Evolutionary conservation across 2,888 invertebrate genomes (phyloP).

Genomic region (Catotricha subobsoleta): DNA sequence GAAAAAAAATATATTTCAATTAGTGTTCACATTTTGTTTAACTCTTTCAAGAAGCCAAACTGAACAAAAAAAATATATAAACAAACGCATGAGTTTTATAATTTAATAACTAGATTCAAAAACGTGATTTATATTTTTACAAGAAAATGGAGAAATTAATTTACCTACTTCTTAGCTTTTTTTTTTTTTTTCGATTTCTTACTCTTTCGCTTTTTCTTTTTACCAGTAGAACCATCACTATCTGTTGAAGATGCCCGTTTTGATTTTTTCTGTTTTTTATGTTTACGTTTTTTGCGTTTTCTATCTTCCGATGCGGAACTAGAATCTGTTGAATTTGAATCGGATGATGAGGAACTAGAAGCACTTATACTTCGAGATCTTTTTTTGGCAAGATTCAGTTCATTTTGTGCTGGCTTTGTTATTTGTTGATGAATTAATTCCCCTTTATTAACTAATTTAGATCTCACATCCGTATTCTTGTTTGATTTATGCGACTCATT

Average conservation of each 20-base stretch:
- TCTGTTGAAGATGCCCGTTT: constrained; percentile 27
- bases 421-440: background rate
- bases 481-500: too few relatives aligned
- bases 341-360: constrained; percentile 31
- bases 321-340: constrained; percentile 24
- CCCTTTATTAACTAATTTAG: background rate
- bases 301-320: constrained; percentile 30
- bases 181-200: constrained; percentile 5
- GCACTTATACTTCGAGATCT: constrained; percentile 31
- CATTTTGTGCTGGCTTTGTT: too few relatives aligned
- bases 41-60: too few relatives aligned
- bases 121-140: too few relatives aligned
- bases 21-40: too few relatives aligned
- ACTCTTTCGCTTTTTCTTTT: constrained; percentile 6
- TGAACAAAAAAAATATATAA: too few relatives aligned
- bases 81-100: too few relatives aligned
- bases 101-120: too few relatives aligned
- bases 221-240: constrained; percentile 20
- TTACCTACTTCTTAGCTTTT: too few relatives aligned
- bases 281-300: constrained; percentile 40
- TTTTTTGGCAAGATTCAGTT: too few relatives aligned
- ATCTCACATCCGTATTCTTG: constrained; percentile 33
- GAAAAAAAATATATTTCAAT: too few relatives aligned
- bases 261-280: constrained; percentile 38
- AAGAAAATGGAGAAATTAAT: too few relatives aligned